These are phyloP conservation scores for Caenorhabditis zanzibari DNA, from an alignment of 2,888 invertebrate genomes.

Conservation along the genomic window DNA sequence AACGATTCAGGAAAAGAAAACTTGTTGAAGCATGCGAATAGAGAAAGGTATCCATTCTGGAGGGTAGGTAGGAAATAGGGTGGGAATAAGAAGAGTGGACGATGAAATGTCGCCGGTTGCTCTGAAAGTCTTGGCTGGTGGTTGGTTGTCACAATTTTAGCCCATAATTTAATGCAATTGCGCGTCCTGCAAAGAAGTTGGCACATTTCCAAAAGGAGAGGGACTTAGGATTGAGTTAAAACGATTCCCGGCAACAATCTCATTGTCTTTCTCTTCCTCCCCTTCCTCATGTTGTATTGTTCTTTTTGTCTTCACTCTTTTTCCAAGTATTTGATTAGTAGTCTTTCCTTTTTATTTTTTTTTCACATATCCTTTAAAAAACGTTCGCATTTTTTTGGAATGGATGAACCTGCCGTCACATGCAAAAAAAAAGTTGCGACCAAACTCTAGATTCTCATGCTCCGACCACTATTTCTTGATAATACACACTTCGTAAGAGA, in stretches of 20 bases:
- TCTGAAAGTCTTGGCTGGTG: slow-evolving; percentile 44
- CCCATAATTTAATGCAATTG: slow-evolving; percentile 59
- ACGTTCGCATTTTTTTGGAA: slow-evolving; percentile 37
- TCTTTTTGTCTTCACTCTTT: slow-evolving; percentile 26
- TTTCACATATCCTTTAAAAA: not conserved
- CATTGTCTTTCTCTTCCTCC: slow-evolving; percentile 53
- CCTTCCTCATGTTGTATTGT: slow-evolving; percentile 54
- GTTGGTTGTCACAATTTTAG: slow-evolving; percentile 51
- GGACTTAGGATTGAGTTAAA: slow-evolving; percentile 48
- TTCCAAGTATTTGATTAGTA: slow-evolving; percentile 45
- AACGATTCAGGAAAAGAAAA: slow-evolving; percentile 61
- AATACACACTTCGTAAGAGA: slow-evolving; percentile 62
- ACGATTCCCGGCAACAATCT: slow-evolving; percentile 53
- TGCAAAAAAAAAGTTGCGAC: slow-evolving; percentile 63
- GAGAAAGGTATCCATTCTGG: slow-evolving; percentile 28
- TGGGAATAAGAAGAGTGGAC: slow-evolving; percentile 48
- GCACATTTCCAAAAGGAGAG: slow-evolving; percentile 45
- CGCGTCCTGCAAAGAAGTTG: slow-evolving; percentile 39
- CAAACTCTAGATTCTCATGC: slow-evolving; percentile 62
- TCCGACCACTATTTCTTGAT: slow-evolving; percentile 64
- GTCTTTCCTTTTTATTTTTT: slow-evolving; percentile 1
- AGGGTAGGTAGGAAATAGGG: slow-evolving; percentile 32
- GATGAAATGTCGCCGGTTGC: slow-evolving; percentile 16
- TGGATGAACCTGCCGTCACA: slow-evolving; percentile 28
- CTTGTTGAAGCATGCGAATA: slow-evolving; percentile 64